phyloP scores from a whole-genome alignment of 1,140 invertebrate species.

The Gyrodactylus salaris region DNA sequence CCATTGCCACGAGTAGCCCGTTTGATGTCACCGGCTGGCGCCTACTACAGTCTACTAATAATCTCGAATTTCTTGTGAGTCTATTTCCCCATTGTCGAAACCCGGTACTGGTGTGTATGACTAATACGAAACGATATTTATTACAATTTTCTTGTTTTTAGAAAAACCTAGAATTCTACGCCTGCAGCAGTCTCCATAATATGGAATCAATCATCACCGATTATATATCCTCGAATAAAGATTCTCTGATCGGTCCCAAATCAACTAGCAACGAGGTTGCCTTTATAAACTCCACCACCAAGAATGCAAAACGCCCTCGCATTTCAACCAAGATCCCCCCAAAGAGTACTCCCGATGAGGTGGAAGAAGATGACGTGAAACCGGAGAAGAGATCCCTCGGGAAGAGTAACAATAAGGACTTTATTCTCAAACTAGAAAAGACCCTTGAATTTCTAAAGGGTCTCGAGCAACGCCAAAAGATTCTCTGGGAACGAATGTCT shows the following conservation, averaged over 20 bases:
- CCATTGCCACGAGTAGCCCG: neutral
- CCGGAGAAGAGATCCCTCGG: no score
- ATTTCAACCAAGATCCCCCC: no score
- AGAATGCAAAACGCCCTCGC: no score
- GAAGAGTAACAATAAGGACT: neutral
- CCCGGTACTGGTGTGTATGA: neutral
- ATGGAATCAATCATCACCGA: neutral
- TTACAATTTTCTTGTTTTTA: neutral
- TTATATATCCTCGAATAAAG: neutral
- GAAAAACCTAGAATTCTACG: neutral
- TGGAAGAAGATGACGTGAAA: no score
- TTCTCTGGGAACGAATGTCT: neutral
- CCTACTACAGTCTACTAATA: neutral
- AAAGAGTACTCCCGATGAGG: no score
- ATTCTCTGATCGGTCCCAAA: no score
- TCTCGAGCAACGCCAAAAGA: neutral
- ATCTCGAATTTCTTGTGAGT: neutral
- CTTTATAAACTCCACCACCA: no score
- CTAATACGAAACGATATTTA: no score
- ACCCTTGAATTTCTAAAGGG: neutral
- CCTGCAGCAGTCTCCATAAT: neutral
- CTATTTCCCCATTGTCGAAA: neutral
- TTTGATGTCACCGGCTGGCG: neutral
- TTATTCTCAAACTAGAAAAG: neutral
- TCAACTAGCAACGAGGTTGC: no score